Conservation (phyloP, 2,797 vertebrate species). For the Liasis olivaceus region DNA sequence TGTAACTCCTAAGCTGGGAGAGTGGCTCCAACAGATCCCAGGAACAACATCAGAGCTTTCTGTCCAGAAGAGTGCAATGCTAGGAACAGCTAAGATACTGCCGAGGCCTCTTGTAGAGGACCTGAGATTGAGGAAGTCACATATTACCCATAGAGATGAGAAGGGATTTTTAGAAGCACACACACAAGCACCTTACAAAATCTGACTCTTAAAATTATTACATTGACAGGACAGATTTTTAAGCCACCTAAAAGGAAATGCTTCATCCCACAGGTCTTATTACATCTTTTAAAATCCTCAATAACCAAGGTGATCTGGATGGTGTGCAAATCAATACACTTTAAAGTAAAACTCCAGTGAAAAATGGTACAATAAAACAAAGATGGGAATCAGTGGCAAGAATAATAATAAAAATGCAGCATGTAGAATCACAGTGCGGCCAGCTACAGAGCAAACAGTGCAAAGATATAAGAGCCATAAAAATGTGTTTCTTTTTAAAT, state of each 20-base stretch:
- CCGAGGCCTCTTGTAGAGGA: too few species aligned
- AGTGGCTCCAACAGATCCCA: too few species aligned
- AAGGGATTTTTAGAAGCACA: too few species aligned
- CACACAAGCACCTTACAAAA: not conserved
- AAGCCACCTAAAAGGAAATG: not conserved
- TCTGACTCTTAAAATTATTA: not conserved
- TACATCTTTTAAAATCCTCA: not conserved
- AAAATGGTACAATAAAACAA: not conserved
- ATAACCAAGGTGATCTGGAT: not conserved
- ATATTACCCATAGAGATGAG: too few species aligned
- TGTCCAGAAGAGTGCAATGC: too few species aligned
- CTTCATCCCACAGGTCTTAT: not conserved
- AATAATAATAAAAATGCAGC: not conserved
- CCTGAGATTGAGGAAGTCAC: too few species aligned
- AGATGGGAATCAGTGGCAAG: not conserved
- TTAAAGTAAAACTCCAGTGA: not conserved
- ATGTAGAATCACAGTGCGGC: not conserved
- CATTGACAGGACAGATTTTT: not conserved
- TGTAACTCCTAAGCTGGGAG: too few species aligned
- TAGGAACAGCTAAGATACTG: too few species aligned
- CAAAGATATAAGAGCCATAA: not conserved
- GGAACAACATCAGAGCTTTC: too few species aligned
- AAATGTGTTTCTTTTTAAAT: not conserved
- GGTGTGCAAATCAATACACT: not conserved
- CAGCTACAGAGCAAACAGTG: not conserved